These are phyloP conservation scores for Pardalotus punctatus DNA, from an alignment of 2,113 vertebrate species.

Conservation along the genomic window DNA sequence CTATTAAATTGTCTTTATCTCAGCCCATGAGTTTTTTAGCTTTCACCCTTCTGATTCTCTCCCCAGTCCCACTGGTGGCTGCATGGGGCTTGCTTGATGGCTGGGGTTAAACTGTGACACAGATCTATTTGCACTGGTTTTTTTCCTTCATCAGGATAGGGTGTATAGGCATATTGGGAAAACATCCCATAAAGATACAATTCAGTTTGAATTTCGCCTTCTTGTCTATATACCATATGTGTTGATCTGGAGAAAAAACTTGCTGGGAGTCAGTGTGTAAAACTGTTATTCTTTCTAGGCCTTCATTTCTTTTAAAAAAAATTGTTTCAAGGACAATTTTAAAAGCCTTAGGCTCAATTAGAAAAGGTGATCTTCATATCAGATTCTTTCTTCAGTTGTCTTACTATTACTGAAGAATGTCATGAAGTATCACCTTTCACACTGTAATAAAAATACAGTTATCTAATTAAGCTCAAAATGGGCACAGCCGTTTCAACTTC, in stretches of 20 bases:
- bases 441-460: background rate
- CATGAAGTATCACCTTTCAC: background rate
- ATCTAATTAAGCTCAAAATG: background rate
- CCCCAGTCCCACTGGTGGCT: background rate
- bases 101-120: background rate
- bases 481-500: background rate
- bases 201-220: background rate
- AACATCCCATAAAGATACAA: background rate
- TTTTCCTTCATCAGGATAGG: background rate
- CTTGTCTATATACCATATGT: accelerated
- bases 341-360: background rate
- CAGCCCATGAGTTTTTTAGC: background rate
- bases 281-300: background rate
- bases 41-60: background rate
- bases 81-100: background rate
- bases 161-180: background rate
- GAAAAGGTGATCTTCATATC: background rate
- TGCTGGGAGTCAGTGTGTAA: background rate
- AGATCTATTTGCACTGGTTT: background rate
- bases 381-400: background rate
- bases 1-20: background rate
- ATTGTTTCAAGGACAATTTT: background rate
- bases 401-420: background rate
- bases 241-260: background rate
- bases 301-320: background rate